Evolutionary conservation across 2,113 vertebrate species (phyloP).

Genomic region (Psilopsiagon aymara): DNA sequence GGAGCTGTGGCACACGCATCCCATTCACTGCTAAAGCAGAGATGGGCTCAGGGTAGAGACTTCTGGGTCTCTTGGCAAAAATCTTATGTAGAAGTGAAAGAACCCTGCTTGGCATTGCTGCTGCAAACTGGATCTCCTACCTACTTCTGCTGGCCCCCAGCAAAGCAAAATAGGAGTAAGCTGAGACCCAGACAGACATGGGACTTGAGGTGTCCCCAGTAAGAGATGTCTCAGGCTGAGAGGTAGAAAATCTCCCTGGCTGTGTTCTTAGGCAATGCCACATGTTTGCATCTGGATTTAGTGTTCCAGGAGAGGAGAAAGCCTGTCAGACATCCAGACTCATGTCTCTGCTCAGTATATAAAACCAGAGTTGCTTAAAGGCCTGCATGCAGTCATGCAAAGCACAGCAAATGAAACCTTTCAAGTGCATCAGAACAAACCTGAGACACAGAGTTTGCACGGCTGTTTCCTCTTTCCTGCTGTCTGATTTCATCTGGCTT

Average conservation of each 20-base stretch:
- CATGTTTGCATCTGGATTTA: neutral
- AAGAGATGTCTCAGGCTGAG: neutral
- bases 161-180: neutral
- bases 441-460: neutral
- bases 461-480: neutral
- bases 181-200: neutral
- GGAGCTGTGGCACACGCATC: neutral
- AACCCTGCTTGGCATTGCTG: neutral
- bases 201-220: neutral
- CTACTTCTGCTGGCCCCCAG: neutral
- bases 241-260: neutral
- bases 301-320: neutral
- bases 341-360: neutral
- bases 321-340: neutral
- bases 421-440: neutral
- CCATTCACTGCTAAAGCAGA: neutral
- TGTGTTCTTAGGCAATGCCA: neutral
- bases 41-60: neutral
- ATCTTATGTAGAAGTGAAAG: neutral
- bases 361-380: constrained; percentile 7
- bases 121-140: neutral
- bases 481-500: neutral
- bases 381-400: neutral
- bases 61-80: neutral
- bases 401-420: neutral